Conservation (phyloP, 2,113 vertebrate genomes). For the Malurus elegans region DNA sequence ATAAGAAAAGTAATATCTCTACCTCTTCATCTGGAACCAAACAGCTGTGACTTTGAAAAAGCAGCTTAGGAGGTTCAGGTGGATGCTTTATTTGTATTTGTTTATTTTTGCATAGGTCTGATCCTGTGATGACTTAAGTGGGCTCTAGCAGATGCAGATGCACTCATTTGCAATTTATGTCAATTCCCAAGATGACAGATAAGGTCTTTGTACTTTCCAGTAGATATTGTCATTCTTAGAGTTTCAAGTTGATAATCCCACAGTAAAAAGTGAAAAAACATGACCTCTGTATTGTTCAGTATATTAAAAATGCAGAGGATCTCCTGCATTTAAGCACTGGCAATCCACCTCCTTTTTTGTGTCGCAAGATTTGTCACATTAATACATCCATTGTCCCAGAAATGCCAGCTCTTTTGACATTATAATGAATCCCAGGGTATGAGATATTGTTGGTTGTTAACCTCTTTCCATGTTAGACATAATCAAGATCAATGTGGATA, state of each 20-base stretch:
- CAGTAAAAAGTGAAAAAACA: not conserved
- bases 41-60: not conserved
- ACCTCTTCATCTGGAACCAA: not conserved
- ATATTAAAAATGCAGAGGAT: conserved; percentile 4
- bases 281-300: not conserved
- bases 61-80: not conserved
- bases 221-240: not conserved
- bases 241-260: not conserved
- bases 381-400: conserved; percentile 2
- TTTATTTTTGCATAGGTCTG: not conserved
- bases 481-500: not conserved
- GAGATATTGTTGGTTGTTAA: not conserved
- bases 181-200: not conserved
- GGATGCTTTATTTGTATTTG: not conserved
- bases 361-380: not conserved
- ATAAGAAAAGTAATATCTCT: conserved; percentile 4
- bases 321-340: not conserved
- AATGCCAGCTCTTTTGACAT: conserved; percentile 7
- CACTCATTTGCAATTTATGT: not conserved
- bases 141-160: not conserved
- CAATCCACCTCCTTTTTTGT: not conserved
- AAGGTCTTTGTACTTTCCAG: not conserved
- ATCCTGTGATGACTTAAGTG: not conserved
- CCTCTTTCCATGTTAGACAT: not conserved
- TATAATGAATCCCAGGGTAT: not conserved